Evolutionary conservation across 2,797 vertebrate genomes (phyloP), one percentile per base, ranked within the genome.

Genomic region (Periparus ater): DNA sequence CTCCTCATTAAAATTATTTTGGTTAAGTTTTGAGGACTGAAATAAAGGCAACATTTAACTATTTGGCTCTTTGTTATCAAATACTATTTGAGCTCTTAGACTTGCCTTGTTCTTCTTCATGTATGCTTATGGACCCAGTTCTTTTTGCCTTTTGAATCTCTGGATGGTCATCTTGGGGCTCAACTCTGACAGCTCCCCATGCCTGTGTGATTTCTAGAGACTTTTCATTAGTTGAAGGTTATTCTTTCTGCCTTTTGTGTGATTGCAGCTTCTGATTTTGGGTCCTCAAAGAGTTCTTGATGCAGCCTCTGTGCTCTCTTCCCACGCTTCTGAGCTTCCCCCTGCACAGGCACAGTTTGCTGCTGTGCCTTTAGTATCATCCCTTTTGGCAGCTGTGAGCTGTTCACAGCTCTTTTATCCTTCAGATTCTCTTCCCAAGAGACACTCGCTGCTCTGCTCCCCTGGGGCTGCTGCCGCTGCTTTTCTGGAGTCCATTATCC

Each of bases 1-100:
- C 26, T 95, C 75, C 86, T 95, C 92, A 91, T 97, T 96, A 95
- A 96, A 95, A 94, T 88, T 93, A 89, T 83, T 94, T 82, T 22
- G 57, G 77, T 84, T 79, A 65, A 38, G 38, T 89, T 97, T 91
- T 91, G 75, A 95, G 65, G 72, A 85, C 47, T 77, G 65, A 91
- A 91, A 93, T 57, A 94, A 95, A 94, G 68, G 72, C 68, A 92
- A 42, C 81, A 80, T 94, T 89, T 91, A 91, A 91, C 32, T 85
- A n/a, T 75, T 86, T 62, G 25, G 16, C 21, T 20, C 36, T 77
- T 80, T 84, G 58, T 66, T 68, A 77, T 89, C 45, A 68, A 85
- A 40, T 68, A 67, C 38, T 71, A 36, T 87, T 54, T 71, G 61
- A 89, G 60, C 30, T 94, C 38, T 42, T 57, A 85, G 65, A 68